These are phyloP conservation scores for Microctenopoma lineatum DNA, from an alignment of 2,797 vertebrate genomes.

Conservation along the genomic window DNA sequence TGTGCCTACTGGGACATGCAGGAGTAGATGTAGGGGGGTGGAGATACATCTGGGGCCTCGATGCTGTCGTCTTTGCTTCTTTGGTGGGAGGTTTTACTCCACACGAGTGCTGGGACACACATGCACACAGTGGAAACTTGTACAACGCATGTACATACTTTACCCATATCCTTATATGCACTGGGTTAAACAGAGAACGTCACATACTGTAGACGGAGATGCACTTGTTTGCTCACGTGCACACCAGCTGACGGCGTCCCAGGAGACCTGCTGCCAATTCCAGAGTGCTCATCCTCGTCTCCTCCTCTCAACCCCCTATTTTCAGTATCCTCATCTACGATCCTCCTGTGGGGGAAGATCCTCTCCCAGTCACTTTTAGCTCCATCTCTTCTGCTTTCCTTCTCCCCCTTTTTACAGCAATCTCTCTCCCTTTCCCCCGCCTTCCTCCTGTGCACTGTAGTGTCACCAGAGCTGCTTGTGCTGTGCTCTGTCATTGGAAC, in stretches of 20 bases:
- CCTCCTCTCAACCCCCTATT: conserved; percentile 30
- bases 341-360: conserved; percentile 13
- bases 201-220: background rate
- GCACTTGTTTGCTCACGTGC: conserved; percentile 8
- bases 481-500: conserved; percentile 50
- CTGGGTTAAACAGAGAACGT: conserved; percentile 25
- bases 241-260: conserved; percentile 51
- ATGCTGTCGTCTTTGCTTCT: conserved; percentile 60
- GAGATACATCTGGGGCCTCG: conserved; percentile 53
- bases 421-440: conserved; percentile 4
- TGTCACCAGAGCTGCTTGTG: conserved; percentile 48
- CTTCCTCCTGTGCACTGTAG: conserved; percentile 29
- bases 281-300: conserved; percentile 29
- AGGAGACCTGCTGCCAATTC: conserved; percentile 38
- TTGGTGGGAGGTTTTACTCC: conserved; percentile 61
- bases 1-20: conserved; percentile 72
- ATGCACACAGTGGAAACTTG: conserved; percentile 10
- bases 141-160: conserved; percentile 14
- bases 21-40: conserved; percentile 32
- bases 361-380: conserved; percentile 31
- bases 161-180: conserved; percentile 11
- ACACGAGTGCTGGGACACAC: conserved; percentile 33
- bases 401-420: background rate
- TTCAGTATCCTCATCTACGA: conserved; percentile 34
- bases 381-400: conserved; percentile 12